A percentile compares a stretch with the other conserved stretches of the same genome.
These are phyloP conservation scores for Pandemis heparana DNA, from an alignment of 2,888 invertebrate genomes.

Conservation along the genomic window DNA sequence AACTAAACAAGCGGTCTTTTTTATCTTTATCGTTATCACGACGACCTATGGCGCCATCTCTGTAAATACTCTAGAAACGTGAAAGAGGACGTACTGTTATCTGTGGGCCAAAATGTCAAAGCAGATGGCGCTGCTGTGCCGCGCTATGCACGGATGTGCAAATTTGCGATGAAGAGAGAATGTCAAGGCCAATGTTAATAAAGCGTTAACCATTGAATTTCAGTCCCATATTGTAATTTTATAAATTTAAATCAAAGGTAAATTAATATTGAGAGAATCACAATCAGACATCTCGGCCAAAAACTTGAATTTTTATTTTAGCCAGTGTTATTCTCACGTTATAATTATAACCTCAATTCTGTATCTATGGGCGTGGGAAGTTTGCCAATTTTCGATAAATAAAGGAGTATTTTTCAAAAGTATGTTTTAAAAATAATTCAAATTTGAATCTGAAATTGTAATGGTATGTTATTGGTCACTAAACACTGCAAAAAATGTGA, in stretches of 20 bases:
- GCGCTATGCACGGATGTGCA: conserved; percentile 64
- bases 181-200: conserved; percentile 80
- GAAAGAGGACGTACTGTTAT: conserved; percentile 12
- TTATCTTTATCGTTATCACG: conserved; percentile 24
- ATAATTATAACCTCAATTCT: conserved; percentile 74
- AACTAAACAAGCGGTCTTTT: conserved; percentile 6
- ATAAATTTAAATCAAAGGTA: conserved; percentile 11
- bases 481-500: neutral
- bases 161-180: conserved; percentile 71
- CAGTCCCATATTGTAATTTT: conserved; percentile 3
- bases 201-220: conserved; percentile 41
- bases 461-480: neutral
- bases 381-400: conserved; percentile 42
- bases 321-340: conserved; percentile 58
- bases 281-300: neutral
- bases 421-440: conserved; percentile 1
- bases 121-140: conserved; percentile 58
- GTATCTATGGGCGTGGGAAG: conserved; percentile 54
- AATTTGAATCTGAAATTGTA: neutral
- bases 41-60: conserved; percentile 29
- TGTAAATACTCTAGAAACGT: conserved; percentile 7
- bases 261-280: neutral
- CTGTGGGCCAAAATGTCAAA: conserved; percentile 23
- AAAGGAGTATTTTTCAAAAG: conserved; percentile 16
- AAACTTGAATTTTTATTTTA: conserved; percentile 11